Conservation (phyloP, 2,888 invertebrate genomes). For the Drosophila sordidula region DNA sequence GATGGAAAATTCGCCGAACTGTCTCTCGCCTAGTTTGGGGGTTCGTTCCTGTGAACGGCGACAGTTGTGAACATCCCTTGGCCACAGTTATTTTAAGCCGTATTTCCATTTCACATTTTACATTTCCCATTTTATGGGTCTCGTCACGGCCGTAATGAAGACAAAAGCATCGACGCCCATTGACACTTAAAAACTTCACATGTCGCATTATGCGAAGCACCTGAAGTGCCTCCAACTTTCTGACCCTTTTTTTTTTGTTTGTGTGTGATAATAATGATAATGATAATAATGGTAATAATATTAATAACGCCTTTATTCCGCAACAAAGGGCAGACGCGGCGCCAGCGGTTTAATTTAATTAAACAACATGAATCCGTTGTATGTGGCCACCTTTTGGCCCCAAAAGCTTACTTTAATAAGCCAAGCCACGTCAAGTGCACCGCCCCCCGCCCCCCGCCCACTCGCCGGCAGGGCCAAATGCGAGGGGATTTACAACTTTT, state of each 20-base stretch:
- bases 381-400: constrained; percentile 72
- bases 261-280: constrained; percentile 12
- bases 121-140: constrained; percentile 39
- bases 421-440: constrained; percentile 43
- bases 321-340: constrained; percentile 62
- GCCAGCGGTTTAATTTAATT: constrained; percentile 77
- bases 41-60: constrained; percentile 44
- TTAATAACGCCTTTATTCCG: constrained; percentile 77
- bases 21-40: constrained; percentile 27
- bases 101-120: constrained; percentile 46
- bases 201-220: constrained; percentile 74
- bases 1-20: constrained; percentile 26
- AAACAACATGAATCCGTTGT: constrained; percentile 77
- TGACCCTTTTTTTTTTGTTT: constrained; percentile 56
- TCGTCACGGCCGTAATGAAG: constrained; percentile 49
- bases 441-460: not conserved
- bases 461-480: constrained; percentile 42
- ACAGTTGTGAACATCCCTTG: constrained; percentile 45
- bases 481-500: constrained; percentile 77
- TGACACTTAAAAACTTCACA: constrained; percentile 72
- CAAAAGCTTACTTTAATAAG: constrained; percentile 62
- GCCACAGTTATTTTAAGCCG: constrained; percentile 47
- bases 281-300: constrained; percentile 66
- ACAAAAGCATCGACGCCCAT: constrained; percentile 56
- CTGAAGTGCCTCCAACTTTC: constrained; percentile 54